Evolutionary conservation across 2,113 vertebrate genomes (phyloP).

Genomic region (Typhlomys cinereus): DNA sequence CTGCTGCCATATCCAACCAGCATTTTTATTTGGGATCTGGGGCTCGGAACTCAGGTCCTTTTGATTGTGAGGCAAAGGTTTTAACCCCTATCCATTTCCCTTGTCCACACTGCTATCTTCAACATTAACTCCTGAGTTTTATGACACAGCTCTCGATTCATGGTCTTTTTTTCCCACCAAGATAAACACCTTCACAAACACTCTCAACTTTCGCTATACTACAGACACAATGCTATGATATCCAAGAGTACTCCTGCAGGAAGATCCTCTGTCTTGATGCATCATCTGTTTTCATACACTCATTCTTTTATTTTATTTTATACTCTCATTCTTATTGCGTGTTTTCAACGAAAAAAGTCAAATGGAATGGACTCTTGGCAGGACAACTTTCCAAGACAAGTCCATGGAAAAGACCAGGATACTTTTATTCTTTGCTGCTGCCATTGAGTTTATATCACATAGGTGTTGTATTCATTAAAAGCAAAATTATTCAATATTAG

Average conservation of each 20-base stretch:
- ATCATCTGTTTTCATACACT: neutral
- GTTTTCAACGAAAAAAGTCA: neutral
- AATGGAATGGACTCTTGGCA: neutral
- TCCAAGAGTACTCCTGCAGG: constrained; percentile 60
- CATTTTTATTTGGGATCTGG: too few relatives aligned
- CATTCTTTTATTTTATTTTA: neutral
- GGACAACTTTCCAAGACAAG: neutral
- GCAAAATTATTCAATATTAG: neutral
- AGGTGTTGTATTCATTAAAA: neutral
- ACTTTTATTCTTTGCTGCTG: neutral
- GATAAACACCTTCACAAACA: constrained; percentile 75
- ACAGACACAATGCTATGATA: constrained; percentile 67
- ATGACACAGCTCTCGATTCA: neutral
- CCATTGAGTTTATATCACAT: neutral
- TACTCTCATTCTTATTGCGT: neutral
- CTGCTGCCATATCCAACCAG: too few relatives aligned
- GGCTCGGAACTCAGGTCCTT: too few relatives aligned
- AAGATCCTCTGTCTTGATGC: constrained; percentile 58
- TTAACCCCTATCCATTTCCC: too few relatives aligned
- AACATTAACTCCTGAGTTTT: neutral
- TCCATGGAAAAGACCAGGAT: neutral
- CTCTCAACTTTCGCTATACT: constrained; percentile 71
- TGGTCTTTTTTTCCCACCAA: constrained; percentile 30
- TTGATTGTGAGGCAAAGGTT: too few relatives aligned
- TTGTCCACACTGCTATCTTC: too few relatives aligned